Evolutionary conservation across 2,797 vertebrate species (phyloP), one percentile per base, ranked within the genome.

Genomic region (Streptopelia turtur): DNA sequence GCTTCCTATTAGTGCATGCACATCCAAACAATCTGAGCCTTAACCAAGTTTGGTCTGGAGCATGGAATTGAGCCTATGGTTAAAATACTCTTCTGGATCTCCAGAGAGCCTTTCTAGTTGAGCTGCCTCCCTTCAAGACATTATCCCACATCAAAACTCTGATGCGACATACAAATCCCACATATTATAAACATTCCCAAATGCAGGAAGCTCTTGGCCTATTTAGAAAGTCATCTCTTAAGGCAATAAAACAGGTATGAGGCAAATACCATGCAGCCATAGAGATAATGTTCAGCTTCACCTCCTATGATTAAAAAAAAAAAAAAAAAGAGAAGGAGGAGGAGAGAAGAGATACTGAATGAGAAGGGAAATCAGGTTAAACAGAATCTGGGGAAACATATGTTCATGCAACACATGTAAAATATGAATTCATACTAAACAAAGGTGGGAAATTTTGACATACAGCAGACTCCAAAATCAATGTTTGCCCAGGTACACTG

Each of bases 381-480:
- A 94, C 85, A 96, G 91, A 96, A 94, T 89, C 88, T 94, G 74
- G 60, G 68, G 83, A 95, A 94, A 91, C 75, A 89, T 80, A 96
- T 93, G 87, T 39, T 94, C 69, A 43, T 68, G 49, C 57, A 95
- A 70, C 68, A 90, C 59, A 83, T 16, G 56, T 88, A 90, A 96
- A 91, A 91, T 53, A 90, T 1, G 3, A 80, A 89, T 55, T 84
- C 59, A 43, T 92, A 65, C 24, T 47, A 84, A 90, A 96, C 45
- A 91, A 88, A 91, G 92, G 86, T 63, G 57, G 85, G 60, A 80
- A 94, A 94, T 83, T 92, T 89, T 90, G 91, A 69, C 79, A 53
- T 33, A 59, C 52, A 77, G 68, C 24, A 94, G 52, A 72, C 76
- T 86, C 50, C 83, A 95, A 93, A 93, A 69, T 69, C 84, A 86